These are phyloP conservation scores for Stenotaenia linearis DNA, from an alignment of 2,888 invertebrate genomes.

Conservation along the genomic window DNA sequence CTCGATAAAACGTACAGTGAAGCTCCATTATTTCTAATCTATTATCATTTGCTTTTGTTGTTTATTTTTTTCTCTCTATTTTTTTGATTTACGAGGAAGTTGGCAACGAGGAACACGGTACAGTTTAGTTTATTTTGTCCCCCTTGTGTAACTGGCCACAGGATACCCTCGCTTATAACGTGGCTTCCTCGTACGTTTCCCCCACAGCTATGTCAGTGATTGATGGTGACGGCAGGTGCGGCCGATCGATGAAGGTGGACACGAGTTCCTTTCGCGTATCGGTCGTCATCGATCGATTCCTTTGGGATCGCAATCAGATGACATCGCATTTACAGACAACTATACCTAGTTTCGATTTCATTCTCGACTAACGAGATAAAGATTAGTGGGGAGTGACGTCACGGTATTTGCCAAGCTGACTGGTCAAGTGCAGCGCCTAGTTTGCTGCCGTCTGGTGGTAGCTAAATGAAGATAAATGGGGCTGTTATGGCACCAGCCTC, in stretches of 20 bases:
- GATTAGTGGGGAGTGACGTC: background rate
- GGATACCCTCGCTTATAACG: background rate
- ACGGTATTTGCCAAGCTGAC: background rate
- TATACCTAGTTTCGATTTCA: background rate
- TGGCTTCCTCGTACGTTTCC: background rate
- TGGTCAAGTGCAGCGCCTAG: background rate
- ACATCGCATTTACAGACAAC: background rate
- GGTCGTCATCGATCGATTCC: background rate
- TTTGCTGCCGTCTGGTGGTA: background rate
- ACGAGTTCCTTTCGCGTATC: background rate
- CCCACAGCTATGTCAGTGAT: background rate
- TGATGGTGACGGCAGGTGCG: background rate
- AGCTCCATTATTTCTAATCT: background rate
- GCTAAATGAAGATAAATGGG: background rate
- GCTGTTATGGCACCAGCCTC: constrained; percentile 10
- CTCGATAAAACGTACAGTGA: background rate
- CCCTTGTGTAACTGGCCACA: background rate
- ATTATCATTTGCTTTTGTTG: too few relatives aligned
- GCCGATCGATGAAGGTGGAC: background rate
- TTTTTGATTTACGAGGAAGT: background rate
- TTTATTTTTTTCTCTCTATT: background rate
- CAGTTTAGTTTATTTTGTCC: background rate
- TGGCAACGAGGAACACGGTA: background rate
- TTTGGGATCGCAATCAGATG: background rate
- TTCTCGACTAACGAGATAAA: background rate